Conservation (phyloP, 2,888 invertebrate species). For the Eupeodes latifasciatus region DNA sequence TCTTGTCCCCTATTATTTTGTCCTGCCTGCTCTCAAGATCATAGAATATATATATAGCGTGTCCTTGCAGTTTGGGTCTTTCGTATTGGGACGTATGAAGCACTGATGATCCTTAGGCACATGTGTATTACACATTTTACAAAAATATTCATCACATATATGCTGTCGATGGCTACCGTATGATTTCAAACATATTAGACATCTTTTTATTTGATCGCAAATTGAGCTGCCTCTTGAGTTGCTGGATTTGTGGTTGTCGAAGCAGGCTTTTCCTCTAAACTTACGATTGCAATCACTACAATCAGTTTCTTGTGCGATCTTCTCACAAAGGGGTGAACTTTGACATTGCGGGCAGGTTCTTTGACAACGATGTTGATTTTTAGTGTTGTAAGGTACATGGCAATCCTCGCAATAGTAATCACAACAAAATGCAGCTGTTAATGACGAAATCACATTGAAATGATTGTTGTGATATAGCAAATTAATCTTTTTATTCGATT, state of each 20-base stretch:
- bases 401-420: too few species aligned
- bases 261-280: neutral
- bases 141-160: constrained; percentile 6
- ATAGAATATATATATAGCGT: neutral
- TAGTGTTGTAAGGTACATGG: too few species aligned
- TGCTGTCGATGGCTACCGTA: neutral
- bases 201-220: constrained; percentile 4
- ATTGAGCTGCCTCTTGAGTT: neutral
- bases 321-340: neutral
- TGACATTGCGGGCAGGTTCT: too few species aligned
- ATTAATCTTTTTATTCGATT: too few species aligned
- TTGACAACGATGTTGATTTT: too few species aligned
- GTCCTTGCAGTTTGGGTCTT: neutral
- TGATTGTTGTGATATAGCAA: too few species aligned
- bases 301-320: neutral
- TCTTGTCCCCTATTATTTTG: neutral
- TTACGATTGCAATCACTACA: constrained; percentile 3
- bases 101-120: neutral
- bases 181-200: neutral
- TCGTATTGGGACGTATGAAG: neutral
- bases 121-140: neutral
- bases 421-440: too few species aligned
- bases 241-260: neutral
- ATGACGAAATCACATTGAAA: too few species aligned
- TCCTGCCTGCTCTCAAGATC: neutral